Evolutionary conservation across 2,113 vertebrate species (phyloP).

Genomic region (Shinisaurus crocodilurus): DNA sequence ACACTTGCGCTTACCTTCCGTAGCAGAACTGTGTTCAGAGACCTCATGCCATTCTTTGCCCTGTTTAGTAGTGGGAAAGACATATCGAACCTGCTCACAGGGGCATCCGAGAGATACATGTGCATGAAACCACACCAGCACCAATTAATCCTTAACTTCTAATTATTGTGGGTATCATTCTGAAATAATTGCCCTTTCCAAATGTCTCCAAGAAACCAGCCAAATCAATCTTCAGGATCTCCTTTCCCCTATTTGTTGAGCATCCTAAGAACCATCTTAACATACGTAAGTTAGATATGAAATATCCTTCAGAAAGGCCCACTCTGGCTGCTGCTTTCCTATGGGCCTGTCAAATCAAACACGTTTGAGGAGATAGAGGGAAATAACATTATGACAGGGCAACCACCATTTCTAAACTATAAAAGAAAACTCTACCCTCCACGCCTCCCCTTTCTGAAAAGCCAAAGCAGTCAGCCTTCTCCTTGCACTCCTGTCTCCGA

Average conservation of each 20-base stretch:
- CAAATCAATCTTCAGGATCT: background rate
- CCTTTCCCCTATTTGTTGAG: too few relatives aligned
- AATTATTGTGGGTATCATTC: background rate
- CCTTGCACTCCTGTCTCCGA: constrained; percentile 50
- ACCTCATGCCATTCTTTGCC: background rate
- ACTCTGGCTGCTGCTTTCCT: background rate
- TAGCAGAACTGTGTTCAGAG: background rate
- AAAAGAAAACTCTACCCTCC: background rate
- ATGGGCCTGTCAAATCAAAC: constrained; percentile 25
- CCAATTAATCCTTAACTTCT: too few relatives aligned
- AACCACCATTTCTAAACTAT: constrained; percentile 27
- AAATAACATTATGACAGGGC: constrained; percentile 35
- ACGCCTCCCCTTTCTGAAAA: background rate
- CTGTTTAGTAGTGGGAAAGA: background rate
- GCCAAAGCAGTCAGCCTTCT: background rate
- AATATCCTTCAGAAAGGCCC: background rate
- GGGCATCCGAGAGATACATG: too few relatives aligned
- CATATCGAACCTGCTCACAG: background rate
- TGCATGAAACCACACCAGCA: background rate
- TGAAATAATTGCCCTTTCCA: background rate
- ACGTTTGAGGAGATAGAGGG: constrained; percentile 25
- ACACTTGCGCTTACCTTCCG: background rate
- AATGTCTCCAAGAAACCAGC: background rate
- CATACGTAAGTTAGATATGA: background rate
- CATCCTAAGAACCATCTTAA: background rate